These are phyloP conservation scores for Hirtodrosophila alboralis DNA, from an alignment of 2,888 invertebrate species.

Conservation along the genomic window DNA sequence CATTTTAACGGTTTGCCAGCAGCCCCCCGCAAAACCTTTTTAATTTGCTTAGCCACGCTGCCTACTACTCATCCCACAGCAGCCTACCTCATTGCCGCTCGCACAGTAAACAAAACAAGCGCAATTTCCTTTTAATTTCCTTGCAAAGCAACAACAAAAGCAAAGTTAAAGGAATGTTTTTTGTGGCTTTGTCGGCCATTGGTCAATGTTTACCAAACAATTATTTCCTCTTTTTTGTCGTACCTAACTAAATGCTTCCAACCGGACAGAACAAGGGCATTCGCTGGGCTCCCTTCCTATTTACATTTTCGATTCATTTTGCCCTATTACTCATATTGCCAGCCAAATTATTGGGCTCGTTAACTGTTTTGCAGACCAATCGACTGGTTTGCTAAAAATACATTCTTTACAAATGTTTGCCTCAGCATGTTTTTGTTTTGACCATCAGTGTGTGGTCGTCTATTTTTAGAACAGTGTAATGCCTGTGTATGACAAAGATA, in stretches of 20 bases:
- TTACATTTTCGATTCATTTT: not conserved
- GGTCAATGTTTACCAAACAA: conserved; percentile 71
- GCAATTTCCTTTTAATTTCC: conserved; percentile 78
- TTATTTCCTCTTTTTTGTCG: conserved; percentile 67
- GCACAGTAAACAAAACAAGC: conserved; percentile 51
- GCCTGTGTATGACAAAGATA: not conserved
- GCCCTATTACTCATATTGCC: conserved; percentile 1
- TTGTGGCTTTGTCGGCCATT: conserved; percentile 48
- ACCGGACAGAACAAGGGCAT: conserved; percentile 35
- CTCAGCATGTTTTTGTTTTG: conserved; percentile 12
- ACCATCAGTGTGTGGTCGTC: conserved; percentile 4
- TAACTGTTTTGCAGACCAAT: not conserved
- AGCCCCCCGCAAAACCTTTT: conserved; percentile 53
- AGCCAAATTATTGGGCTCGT: conserved; percentile 14
- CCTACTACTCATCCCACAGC: too few relatives aligned
- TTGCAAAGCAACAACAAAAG: conserved; percentile 33
- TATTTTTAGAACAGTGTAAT: conserved; percentile 10
- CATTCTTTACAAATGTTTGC: not conserved
- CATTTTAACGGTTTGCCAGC: conserved; percentile 67
- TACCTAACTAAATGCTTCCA: conserved; percentile 63
- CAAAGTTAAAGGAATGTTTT: conserved; percentile 45
- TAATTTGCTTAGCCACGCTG: conserved; percentile 61
- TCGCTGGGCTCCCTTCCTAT: conserved; percentile 12
- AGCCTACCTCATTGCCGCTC: conserved; percentile 1
- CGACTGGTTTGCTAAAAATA: not conserved